Evolutionary conservation across 2,797 vertebrate species (phyloP).

Genomic region (Vespertilio murinus): DNA sequence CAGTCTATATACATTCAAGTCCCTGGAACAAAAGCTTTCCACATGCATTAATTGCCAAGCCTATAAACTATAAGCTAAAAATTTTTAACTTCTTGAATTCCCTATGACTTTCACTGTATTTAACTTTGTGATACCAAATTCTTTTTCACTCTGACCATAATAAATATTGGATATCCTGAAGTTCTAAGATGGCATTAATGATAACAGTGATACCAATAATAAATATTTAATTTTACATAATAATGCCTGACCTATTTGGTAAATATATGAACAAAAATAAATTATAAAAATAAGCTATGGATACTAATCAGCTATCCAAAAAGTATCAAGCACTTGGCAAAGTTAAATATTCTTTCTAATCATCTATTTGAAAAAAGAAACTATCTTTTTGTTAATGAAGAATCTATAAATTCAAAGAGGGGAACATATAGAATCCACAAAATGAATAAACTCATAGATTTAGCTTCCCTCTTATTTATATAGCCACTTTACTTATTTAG

Average conservation of each 20-base stretch:
- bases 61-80: neutral
- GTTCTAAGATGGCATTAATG: neutral
- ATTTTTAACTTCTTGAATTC: neutral
- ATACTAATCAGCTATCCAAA: neutral
- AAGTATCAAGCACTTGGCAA: neutral
- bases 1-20: neutral
- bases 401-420: neutral
- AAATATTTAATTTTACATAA: neutral
- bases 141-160: neutral
- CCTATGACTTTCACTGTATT: neutral
- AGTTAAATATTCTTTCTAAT: neutral
- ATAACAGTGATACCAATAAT: neutral
- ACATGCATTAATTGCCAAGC: neutral
- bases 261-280: neutral
- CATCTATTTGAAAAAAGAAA: conserved; percentile 19
- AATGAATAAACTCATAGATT: neutral
- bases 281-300: neutral
- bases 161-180: conserved; percentile 12
- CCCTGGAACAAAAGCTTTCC: neutral
- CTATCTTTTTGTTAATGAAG: neutral
- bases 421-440: neutral
- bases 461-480: neutral
- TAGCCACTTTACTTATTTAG: neutral
- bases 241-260: neutral
- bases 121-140: neutral